Evolutionary conservation across 2,113 vertebrate species (phyloP), one percentile per base, ranked within the genome.

Genomic region (Heterochromis multidens): DNA sequence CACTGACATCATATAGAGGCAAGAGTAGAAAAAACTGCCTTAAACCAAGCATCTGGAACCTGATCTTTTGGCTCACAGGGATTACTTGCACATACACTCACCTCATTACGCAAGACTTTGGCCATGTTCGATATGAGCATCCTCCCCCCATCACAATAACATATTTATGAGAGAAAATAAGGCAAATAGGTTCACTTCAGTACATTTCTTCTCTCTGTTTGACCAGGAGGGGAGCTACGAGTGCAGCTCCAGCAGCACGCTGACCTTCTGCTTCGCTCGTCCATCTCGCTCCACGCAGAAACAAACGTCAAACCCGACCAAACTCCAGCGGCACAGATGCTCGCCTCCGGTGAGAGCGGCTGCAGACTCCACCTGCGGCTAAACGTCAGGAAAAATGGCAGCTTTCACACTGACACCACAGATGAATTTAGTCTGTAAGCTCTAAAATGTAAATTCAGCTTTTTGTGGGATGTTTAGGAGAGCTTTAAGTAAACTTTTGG

Each of bases 251-350:
- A 95, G 97, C 84, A 97, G 97, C 91, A 96, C 97, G 16, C 94
- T 98, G 91, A 95, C 97, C 61, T 99, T 97, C 94, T 99, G 98
- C 94, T 99, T 99, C 1, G 91, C 97, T 82, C 97, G 98, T 76
- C 93, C 97, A 0, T 97, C 97, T 79, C 97, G 97, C 83, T 95
- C 96, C 31, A 54, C 94, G 3, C 10, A 95, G 77, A 97, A 96
- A 77, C 97, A 97, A 56, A 95, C 96, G n/a, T 96, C 96, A 6
- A 95, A 94, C 92, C 97, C 96, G 84, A 97, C 96, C 95, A 97
- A 96, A 93, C 94, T 96, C 83, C 97, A 95, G 52, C 93, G 95
- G 29, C 65, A 88, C 1, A 97, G 97, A 27, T 54, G 43, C 87
- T 92, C 95, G 21, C 72, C 94, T 81, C 90, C 96, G 76, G 91